A percentile compares a stretch with the other conserved stretches of the same genome.
These are phyloP conservation scores for Nysson spinosus DNA, from an alignment of 2,888 invertebrate genomes.

Conservation along the genomic window DNA sequence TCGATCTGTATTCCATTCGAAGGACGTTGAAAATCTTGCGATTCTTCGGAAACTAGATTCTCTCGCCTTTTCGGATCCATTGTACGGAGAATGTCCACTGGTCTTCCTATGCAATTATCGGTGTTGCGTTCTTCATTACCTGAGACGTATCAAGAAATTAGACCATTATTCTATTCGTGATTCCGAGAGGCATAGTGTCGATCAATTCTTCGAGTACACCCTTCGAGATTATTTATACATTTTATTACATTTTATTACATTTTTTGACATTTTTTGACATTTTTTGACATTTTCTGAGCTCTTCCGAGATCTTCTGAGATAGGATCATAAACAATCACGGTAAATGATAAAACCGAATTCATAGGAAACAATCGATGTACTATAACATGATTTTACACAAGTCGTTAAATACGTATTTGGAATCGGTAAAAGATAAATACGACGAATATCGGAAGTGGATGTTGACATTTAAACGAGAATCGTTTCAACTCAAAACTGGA, in stretches of 20 bases:
- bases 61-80: slow-evolving; percentile 51
- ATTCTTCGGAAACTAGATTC: slow-evolving; percentile 42
- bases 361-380: slow-evolving; percentile 50
- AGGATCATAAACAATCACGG: no score
- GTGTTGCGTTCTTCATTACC: slow-evolving; percentile 39
- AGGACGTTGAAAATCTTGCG: slow-evolving; percentile 52
- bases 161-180: slow-evolving; percentile 48
- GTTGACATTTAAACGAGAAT: slow-evolving; percentile 7
- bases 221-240: not conserved
- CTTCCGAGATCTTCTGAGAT: no score
- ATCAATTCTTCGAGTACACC: slow-evolving; percentile 45
- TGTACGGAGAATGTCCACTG: slow-evolving; percentile 60
- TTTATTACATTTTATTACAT: no score
- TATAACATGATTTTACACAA: slow-evolving; percentile 45
- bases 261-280: no score
- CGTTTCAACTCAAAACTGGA: slow-evolving; percentile 7
- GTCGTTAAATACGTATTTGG: slow-evolving; percentile 24
- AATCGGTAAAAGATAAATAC: slow-evolving; percentile 22
- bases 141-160: slow-evolving; percentile 48
- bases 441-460: slow-evolving; percentile 21
- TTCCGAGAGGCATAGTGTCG: slow-evolving; percentile 40
- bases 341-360: no score
- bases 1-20: no score
- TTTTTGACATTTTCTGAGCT: no score
- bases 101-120: slow-evolving; percentile 56